Conservation (phyloP, 1,140 invertebrate species). For the Rhysida immarginata region DNA sequence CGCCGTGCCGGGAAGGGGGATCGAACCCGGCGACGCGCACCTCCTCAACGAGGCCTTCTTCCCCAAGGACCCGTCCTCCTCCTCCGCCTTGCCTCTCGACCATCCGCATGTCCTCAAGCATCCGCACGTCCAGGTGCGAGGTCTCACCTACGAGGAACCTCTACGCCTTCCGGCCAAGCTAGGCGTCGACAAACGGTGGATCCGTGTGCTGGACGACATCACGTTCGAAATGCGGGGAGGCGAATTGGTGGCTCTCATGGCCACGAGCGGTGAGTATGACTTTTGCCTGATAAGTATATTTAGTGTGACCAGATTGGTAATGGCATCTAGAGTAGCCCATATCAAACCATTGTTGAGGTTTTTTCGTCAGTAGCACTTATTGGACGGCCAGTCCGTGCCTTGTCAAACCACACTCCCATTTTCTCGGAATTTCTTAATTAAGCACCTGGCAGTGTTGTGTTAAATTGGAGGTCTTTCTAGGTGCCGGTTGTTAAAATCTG, state of each 20-base stretch:
- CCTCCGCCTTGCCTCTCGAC: constrained; percentile 12
- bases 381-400: no score
- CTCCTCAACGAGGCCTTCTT: constrained; percentile 18
- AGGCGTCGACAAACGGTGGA: constrained; percentile 21
- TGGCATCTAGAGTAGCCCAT: no score
- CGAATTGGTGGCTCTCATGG: constrained; percentile 75
- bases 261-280: constrained; percentile 42
- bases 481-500: no score
- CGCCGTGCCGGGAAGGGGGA: constrained; percentile 9
- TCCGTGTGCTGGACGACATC: constrained; percentile 46
- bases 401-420: no score
- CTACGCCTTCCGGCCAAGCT: constrained; percentile 17
- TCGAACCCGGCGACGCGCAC: constrained; percentile 9
- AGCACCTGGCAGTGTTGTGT: no score
- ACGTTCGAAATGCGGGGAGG: constrained; percentile 72
- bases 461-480: no score
- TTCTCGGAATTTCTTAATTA: no score
- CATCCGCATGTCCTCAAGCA: constrained; percentile 29
- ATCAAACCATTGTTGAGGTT: no score
- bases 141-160: constrained; percentile 33
- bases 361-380: no score
- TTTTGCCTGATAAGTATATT: no score
- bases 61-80: constrained; percentile 10
- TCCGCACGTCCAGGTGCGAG: constrained; percentile 48
- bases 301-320: no score